phyloP scores from a whole-genome alignment of 1,140 invertebrate genomes.

The Papilio machaon region DNA sequence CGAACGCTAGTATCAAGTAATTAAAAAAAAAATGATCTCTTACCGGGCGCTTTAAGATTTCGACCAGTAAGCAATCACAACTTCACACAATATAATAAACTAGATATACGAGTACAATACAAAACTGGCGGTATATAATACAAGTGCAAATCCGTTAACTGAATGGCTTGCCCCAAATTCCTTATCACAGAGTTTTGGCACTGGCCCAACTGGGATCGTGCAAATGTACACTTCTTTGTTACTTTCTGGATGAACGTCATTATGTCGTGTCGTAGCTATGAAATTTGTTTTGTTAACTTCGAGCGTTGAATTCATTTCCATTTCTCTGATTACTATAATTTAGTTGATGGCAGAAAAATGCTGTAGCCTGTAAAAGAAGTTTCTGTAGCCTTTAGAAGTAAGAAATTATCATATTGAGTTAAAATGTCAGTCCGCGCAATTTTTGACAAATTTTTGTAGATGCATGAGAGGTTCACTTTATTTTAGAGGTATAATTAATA shows the following conservation, averaged over 20 bases:
- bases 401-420: neutral
- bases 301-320: neutral
- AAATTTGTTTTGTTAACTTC: constrained; percentile 20
- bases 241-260: constrained; percentile 29
- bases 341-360: constrained; percentile 19
- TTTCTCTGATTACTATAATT: constrained; percentile 17
- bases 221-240: constrained; percentile 32
- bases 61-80: neutral
- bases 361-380: too few relatives aligned
- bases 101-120: neutral
- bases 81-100: neutral
- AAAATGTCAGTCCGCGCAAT: too few relatives aligned
- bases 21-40: too few relatives aligned
- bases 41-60: too few relatives aligned
- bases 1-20: too few relatives aligned
- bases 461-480: too few relatives aligned
- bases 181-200: constrained; percentile 49
- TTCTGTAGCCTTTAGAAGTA: neutral
- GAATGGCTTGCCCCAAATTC: constrained; percentile 45
- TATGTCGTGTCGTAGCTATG: constrained; percentile 26
- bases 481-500: too few relatives aligned
- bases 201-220: constrained; percentile 41
- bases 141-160: constrained; percentile 36
- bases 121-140: constrained; percentile 9
- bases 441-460: too few relatives aligned